Percentiles rank a stretch among this genome's conserved stretches.
Evolutionary conservation across 35 echinoderm and acorn worm genomes (phyloP).

Genomic region (Apostichopus californicus): DNA sequence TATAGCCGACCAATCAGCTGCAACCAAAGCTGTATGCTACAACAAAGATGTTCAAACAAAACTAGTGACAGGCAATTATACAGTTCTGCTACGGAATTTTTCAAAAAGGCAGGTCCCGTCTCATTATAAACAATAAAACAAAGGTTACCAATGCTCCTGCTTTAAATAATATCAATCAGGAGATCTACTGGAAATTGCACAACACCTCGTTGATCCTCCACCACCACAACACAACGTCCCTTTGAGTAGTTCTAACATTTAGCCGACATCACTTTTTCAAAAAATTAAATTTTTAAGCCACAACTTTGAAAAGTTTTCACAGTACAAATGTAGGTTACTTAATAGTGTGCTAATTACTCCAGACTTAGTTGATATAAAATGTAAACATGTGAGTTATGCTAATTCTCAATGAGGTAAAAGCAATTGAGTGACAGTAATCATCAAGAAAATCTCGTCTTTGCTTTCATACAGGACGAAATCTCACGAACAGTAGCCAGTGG

Average conservation of each 20-base stretch:
- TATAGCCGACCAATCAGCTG: not conserved
- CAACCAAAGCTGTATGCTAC: conserved; percentile 22
- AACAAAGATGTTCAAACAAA: conserved; percentile 7
- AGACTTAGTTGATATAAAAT: not conserved
- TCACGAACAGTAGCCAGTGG: conserved; percentile 14
- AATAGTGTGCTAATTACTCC: not conserved
- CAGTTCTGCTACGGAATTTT: not conserved
- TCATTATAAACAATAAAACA: conserved; percentile 17
- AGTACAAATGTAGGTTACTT: not conserved
- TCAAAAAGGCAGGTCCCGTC: not conserved
- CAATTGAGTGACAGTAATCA: not conserved
- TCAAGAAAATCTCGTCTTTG: not conserved
- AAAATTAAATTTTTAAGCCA: too few species aligned
- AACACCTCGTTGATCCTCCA: too few species aligned
- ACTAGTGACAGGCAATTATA: conserved; percentile 10
- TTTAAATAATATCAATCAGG: too few species aligned
- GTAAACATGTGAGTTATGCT: not conserved
- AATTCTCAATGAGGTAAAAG: not conserved
- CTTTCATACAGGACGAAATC: not conserved
- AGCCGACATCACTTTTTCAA: too few species aligned
- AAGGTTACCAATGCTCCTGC: too few species aligned
- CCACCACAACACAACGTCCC: not conserved
- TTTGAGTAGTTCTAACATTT: too few species aligned
- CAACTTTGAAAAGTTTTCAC: not conserved
- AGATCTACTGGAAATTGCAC: too few species aligned